Conservation (phyloP, 2,888 invertebrate species). For the Archips crataeganus region DNA sequence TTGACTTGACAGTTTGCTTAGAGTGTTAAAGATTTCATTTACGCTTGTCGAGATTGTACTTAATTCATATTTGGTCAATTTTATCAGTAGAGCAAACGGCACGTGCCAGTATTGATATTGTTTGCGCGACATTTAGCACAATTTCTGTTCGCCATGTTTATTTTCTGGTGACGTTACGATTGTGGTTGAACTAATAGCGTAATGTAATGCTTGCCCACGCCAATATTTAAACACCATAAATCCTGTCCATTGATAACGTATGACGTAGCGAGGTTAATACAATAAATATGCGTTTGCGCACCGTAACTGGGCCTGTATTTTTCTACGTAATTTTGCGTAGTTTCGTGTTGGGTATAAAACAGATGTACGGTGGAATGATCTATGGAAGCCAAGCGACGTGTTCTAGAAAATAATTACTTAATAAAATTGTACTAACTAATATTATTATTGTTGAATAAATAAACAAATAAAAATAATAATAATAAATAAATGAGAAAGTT, state of each 20-base stretch:
- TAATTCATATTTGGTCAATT: background rate
- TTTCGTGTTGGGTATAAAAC: no score
- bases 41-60: background rate
- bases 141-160: conserved; percentile 32
- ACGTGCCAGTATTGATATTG: conserved; percentile 15
- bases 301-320: background rate
- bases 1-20: no score
- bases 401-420: no score
- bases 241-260: conserved; percentile 35
- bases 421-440: no score
- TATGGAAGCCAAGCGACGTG: no score
- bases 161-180: conserved; percentile 27
- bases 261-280: conserved; percentile 30
- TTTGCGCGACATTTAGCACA: conserved; percentile 33
- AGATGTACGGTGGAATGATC: no score
- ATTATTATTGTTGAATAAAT: no score
- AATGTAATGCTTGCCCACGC: conserved; percentile 13
- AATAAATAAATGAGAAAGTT: no score
- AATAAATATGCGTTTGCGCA: conserved; percentile 21
- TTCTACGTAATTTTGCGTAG: background rate
- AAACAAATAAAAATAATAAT: no score
- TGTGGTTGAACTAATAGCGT: conserved; percentile 24
- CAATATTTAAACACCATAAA: conserved; percentile 40
- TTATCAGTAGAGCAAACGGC: conserved; percentile 7
- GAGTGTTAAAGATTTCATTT: background rate